Evolutionary conservation across 92 coral and sea anemone species (phyloP), one percentile per base, ranked within the genome.

Genomic region (Ricordea florida): DNA sequence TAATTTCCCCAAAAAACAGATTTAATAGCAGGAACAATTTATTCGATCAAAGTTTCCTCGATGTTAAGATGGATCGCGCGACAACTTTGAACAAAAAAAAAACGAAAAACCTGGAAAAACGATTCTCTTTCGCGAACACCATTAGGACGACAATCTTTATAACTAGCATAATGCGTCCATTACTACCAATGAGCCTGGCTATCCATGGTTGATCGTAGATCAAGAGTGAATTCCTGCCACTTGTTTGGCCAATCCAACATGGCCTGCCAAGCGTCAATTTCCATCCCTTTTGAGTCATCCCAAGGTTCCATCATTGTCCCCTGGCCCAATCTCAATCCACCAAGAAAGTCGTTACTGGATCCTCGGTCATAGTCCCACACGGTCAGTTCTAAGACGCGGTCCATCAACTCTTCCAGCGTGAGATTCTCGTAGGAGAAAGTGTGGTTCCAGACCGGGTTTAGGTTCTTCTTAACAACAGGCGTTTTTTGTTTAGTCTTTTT

Each of bases 331-430:
- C 99, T 85, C 37, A 90, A 72, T 43, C 99, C 99, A 21, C 99
- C 99, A 20, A 96, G 88, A 78, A 96, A 96, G 82, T 87, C 94
- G 74, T 96, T 96, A 58, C 96, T 96, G 26, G 93, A 49, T 28
- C 99, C 99, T 56, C 99, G 81, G 84, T 96, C 99, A 66, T 78
- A 87, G 86, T 96, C 99, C 99, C 99, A 96, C 73, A 94, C 94
- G 64, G 99, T 92, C 84, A 96, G 86, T 78, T 96, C 99, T 69
- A 96, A 72, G 85, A 81, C 94, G 58, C 89, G 93, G 86, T 96
- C 92, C 93, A 85, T 69, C 20, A 96, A 96, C 61, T 89, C 93
- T 35, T 92, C 97, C 5, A 63, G 66, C 10, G 93, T 60, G 20
- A 82, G 66, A 76, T 92, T 78, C 29, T 89, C 99, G 79, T 96